Base-by-base conservation (phyloP, 1,140 invertebrate genomes). In the Saxidomus purpurata region DNA sequence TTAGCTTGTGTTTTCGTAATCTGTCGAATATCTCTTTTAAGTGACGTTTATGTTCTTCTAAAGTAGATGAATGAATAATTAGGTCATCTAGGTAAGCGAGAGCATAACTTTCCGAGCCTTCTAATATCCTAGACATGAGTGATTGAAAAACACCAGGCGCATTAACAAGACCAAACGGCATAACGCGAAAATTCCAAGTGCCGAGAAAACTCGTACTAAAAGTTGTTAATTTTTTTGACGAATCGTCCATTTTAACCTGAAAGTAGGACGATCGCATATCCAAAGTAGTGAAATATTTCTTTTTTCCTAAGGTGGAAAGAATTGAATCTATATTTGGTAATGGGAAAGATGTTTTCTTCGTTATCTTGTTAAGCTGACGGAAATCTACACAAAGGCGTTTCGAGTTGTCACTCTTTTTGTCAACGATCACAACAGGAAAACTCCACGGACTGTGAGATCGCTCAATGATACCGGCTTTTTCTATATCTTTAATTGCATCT, bases 281-380 rank as follows among this genome's bases (percentile, higher is more conserved):
- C 0, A 91, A 19, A 25, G 69, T 40, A 11, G 89, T 92, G 61
- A 92, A 94, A 31, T 86, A 92, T 61, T 79, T 84, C 15, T 87
- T 55, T 8, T 88, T 69, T 61, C 81, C 83, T 49, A 93, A 74
- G 9, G 76, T 47, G 9, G 83, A 67, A 15, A 95, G 61, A 0
- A 92, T 91, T 49, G 94, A 94, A 77, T 94, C 94, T 67, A 94
- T 92, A 31, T 89, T 69, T 2, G 94, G 94, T 13, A 94, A 81
- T 1, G 91, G 90, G 49, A 92, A 93, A 0, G 89, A 86, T 28
- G 91, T 90, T 40, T 80, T 38, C 25, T 55, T 40, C 22, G 79
- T 81, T 31, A 81, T 59, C 34, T 52, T n/a, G 31, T 81, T 81
- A 9, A 61, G n/a, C 13, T 55, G 2, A 9, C 79, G 55, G 34